Conservation (phyloP, 2,113 vertebrate species). For the Vombatus ursinus region DNA sequence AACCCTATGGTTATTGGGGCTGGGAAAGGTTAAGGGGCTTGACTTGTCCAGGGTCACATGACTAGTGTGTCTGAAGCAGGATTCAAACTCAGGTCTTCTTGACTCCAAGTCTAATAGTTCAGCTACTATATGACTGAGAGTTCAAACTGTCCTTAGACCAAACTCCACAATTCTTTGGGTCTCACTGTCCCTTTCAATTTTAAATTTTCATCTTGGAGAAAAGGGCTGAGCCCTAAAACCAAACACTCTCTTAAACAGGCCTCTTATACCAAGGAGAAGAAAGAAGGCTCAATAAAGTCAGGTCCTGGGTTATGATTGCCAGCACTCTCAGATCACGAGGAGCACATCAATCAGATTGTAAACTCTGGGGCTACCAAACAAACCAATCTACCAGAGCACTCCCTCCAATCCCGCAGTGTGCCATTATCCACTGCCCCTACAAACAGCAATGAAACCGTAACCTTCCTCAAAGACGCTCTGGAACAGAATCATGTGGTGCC, state of each 20-base stretch:
- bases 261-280: background rate
- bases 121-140: background rate
- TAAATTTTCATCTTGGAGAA: constrained; percentile 24
- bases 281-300: background rate
- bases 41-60: background rate
- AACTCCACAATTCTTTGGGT: background rate
- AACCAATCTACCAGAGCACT: background rate
- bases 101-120: background rate
- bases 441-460: background rate
- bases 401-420: background rate
- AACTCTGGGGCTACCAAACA: background rate
- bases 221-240: background rate
- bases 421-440: background rate
- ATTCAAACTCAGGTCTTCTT: background rate
- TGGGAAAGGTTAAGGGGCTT: constrained; percentile 9
- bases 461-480: background rate
- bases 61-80: background rate
- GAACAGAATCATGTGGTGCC: background rate
- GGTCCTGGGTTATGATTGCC: background rate
- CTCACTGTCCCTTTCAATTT: background rate
- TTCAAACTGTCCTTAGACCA: too few species aligned
- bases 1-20: background rate
- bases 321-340: accelerated
- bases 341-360: background rate
- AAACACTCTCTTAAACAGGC: background rate